Evolutionary conservation across 1,140 invertebrate species (phyloP).

Genomic region (Triops cancriformis): DNA sequence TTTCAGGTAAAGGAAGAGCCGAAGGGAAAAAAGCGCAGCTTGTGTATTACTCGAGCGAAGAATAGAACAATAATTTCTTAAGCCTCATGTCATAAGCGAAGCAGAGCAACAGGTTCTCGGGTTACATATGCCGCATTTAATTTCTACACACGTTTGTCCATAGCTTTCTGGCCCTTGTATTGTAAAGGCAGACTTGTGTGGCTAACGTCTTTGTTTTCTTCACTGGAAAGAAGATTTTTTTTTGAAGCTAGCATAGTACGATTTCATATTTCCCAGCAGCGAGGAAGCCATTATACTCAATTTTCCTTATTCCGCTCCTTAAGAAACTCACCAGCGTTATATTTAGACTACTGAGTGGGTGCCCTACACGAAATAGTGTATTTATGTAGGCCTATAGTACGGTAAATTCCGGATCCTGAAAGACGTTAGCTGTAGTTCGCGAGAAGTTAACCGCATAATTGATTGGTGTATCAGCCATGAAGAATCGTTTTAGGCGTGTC

Average conservation of each 20-base stretch:
- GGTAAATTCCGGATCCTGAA: not conserved
- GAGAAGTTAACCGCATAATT: not conserved
- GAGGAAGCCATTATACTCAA: no score
- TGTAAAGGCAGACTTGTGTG: not conserved
- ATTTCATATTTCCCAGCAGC: no score
- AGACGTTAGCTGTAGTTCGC: not conserved
- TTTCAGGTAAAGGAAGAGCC: not conserved
- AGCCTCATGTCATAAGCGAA: constrained; percentile 4
- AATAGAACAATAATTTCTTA: constrained; percentile 3
- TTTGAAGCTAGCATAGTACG: no score
- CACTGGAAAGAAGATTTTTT: not conserved
- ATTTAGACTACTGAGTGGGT: no score
- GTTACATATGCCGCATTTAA: constrained; percentile 5
- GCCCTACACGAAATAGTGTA: no score
- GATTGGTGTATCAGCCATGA: not conserved
- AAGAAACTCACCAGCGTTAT: no score
- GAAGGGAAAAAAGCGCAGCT: not conserved
- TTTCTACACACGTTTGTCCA: not conserved
- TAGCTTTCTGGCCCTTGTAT: not conserved
- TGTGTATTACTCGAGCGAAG: not conserved
- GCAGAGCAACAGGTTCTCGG: not conserved
- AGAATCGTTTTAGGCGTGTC: not conserved
- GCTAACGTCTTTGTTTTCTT: not conserved
- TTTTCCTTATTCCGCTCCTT: no score
- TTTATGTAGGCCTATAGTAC: no score